A percentile compares a stretch with the other conserved stretches of the same genome.
phyloP scores from a whole-genome alignment of 2,113 vertebrate genomes.

The Ceratotherium simum region DNA sequence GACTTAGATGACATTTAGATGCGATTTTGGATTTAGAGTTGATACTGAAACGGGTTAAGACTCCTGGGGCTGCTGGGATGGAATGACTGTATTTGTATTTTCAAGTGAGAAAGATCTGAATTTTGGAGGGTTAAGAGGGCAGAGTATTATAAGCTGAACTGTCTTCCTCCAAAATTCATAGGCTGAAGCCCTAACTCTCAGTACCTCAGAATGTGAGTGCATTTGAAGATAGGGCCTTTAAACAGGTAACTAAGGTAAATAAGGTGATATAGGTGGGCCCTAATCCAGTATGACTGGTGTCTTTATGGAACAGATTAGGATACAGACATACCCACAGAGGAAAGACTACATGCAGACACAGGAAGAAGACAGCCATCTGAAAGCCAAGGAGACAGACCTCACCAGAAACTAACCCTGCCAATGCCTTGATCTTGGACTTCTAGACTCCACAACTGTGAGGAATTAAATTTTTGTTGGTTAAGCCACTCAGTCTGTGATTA shows the following conservation, averaged over 20 bases:
- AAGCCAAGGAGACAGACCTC: not conserved
- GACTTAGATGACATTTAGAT: not conserved
- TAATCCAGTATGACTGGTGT: not conserved
- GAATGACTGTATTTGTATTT: not conserved
- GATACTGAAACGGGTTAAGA: not conserved
- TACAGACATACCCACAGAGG: not conserved
- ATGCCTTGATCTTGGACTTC: not conserved
- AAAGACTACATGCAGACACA: not conserved
- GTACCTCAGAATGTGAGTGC: not conserved
- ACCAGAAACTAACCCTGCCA: not conserved
- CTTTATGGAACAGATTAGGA: not conserved
- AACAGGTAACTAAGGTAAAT: not conserved
- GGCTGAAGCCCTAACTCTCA: not conserved
- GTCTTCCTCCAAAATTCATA: not conserved
- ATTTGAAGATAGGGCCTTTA: not conserved
- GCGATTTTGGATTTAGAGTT: not conserved
- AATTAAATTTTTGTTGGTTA: not conserved
- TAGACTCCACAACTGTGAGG: not conserved
- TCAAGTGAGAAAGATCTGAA: not conserved
- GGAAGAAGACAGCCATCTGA: not conserved
- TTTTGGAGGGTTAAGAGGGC: not conserved
- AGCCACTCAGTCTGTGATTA: not conserved
- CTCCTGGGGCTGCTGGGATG: not conserved
- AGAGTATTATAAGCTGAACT: not conserved
- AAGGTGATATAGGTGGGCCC: not conserved